Percentiles rank a stretch among this genome's conserved stretches.
Conservation (phyloP, 2,888 invertebrate genomes). For the Ornithoptera alexandrae region DNA sequence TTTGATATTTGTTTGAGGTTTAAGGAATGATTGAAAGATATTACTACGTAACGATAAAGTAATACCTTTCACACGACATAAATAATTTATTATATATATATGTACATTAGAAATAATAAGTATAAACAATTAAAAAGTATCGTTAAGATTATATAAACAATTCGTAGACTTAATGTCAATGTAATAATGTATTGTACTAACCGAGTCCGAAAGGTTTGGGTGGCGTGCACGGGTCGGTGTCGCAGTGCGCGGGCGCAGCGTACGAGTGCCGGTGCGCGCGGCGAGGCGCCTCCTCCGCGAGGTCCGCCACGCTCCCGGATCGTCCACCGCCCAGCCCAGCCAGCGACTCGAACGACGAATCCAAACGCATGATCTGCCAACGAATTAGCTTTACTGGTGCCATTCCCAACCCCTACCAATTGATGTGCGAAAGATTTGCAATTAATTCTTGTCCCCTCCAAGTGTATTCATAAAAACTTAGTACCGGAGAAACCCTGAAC, state of each 20-base stretch:
- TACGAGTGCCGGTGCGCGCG: conserved; percentile 77
- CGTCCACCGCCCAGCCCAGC: conserved; percentile 83
- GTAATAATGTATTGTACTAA: conserved; percentile 69
- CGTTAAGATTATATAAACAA: not conserved
- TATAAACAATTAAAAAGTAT: no score
- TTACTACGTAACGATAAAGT: not conserved
- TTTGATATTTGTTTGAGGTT: not conserved
- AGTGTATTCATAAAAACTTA: not conserved
- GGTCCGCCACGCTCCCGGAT: conserved; percentile 91
- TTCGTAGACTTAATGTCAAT: not conserved
- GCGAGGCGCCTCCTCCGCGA: conserved; percentile 83
- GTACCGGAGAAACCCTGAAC: not conserved
- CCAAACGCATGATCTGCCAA: conserved; percentile 87
- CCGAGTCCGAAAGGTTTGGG: conserved; percentile 92
- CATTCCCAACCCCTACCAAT: not conserved
- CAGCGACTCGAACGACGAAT: conserved; percentile 88
- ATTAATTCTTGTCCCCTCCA: not conserved
- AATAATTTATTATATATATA: not conserved
- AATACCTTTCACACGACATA: not conserved
- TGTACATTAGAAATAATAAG: not conserved
- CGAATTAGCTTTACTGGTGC: not conserved
- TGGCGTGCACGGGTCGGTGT: conserved; percentile 79
- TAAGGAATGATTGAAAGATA: not conserved
- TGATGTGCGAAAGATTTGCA: conserved; percentile 3
- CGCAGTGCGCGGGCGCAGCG: conserved; percentile 73